Evolutionary conservation across 2,797 vertebrate genomes (phyloP).

Genomic region (Lutjanus campechanus): DNA sequence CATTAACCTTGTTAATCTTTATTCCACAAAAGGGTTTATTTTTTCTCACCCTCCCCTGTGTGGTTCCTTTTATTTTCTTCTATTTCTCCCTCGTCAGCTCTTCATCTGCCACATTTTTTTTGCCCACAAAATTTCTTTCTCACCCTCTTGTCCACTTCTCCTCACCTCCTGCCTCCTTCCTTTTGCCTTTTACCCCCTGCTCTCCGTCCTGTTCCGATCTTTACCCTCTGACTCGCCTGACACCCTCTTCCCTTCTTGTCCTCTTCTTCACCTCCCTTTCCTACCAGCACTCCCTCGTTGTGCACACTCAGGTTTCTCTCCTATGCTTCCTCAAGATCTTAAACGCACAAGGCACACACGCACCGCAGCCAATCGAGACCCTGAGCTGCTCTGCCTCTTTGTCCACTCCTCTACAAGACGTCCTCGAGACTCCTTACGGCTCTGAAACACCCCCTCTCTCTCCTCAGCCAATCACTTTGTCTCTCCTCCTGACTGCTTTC

Average conservation of each 20-base stretch:
- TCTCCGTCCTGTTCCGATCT: conserved; percentile 14
- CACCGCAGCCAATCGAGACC: conserved; percentile 40
- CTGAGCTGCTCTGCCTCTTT: conserved; percentile 36
- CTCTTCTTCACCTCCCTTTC: conserved; percentile 62
- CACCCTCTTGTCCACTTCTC: conserved; percentile 35
- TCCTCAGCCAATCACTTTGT: conserved; percentile 68
- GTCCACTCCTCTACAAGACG: conserved; percentile 64
- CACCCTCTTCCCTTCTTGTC: conserved; percentile 58
- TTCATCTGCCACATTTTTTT: conserved; percentile 40
- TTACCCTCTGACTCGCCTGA: conserved; percentile 44
- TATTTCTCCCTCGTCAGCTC: conserved; percentile 48
- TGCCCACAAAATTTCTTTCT: conserved; percentile 35
- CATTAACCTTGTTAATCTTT: conserved; percentile 51
- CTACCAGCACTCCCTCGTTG: conserved; percentile 34
- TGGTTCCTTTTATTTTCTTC: conserved; percentile 50
- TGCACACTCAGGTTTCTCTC: conserved; percentile 58
- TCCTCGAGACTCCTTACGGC: conserved; percentile 61
- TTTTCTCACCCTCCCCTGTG: conserved; percentile 54
- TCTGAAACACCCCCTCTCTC: conserved; percentile 58
- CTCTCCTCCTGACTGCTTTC: conserved; percentile 42
- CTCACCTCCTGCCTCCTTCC: conserved; percentile 16
- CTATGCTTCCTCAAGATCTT: conserved; percentile 58
- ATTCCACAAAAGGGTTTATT: conserved; percentile 11
- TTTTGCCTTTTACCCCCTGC: conserved; percentile 17
- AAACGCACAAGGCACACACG: conserved; percentile 37